Base-by-base conservation (phyloP, 2,113 vertebrate species). In the Leptobrachium ailaonicum region DNA sequence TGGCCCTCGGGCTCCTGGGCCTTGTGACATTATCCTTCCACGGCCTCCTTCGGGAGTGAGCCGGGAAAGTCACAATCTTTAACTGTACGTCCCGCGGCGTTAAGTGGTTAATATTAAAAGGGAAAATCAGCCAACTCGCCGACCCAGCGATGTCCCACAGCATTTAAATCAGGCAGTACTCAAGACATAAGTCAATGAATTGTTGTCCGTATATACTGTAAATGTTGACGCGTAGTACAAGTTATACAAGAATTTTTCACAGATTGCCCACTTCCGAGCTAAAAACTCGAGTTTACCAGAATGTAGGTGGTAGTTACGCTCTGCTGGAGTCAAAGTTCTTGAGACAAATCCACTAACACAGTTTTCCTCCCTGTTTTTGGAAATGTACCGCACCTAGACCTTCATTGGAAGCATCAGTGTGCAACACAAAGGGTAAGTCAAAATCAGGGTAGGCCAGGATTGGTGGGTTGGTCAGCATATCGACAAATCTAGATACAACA, bases 121-220 rank as follows among this genome's bases (percentile, higher is more conserved):
- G 5, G 1, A 76, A 82, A 47, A n/a, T 82, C 62, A 20, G 0
- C 80, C 13, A 82, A 43, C 45, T 81, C 2, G 11, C 13, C 75
- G 6, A 63, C 75, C 79, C 79, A 79, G 4, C 66, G 20, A 66
- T 68, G 64, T 3, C 62, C 66, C 13, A 50, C 58, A 8, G 80
- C 73, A 1, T 82, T 82, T 6, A 66, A n/a, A 47, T 45, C 45
- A 67, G 2, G 75, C 80, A 42, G 1, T 81, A 32, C 32, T 71
- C 41, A 79, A 11, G 41, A 82, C 66, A 63, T 80, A 80, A 13
- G 77, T 82, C 9, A 80, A 47, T 32, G n/a, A n/a, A n/a, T n/a
- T n/a, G n/a, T n/a, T n/a, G n/a, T n/a, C n/a, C n/a, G n/a, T n/a
- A n/a, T n/a, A 82, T 60, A 75, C 56, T 64, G 44, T 71, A n/a